Conservation (phyloP, 2,113 vertebrate species). For the Collichthys lucidus region DNA sequence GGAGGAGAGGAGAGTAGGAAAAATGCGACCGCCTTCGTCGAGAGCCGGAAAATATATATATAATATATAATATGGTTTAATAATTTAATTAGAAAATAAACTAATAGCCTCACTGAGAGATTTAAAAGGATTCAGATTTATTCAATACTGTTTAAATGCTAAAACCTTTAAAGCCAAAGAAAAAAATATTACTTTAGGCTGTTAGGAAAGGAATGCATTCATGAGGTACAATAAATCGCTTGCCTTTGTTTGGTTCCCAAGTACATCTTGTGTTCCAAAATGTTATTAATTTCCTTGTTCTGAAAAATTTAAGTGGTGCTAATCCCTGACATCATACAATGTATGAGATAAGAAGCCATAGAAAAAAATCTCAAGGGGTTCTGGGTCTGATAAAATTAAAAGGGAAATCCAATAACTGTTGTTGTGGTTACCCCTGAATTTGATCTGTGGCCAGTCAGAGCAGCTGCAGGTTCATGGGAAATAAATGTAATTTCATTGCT, state of each 20-base stretch:
- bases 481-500: conserved; percentile 44
- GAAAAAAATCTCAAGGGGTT: conserved; percentile 27
- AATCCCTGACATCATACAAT: conserved; percentile 15
- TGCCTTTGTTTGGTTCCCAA: neutral
- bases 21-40: too few relatives aligned
- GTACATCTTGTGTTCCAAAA: neutral
- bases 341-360: conserved; percentile 30
- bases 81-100: neutral
- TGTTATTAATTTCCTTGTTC: neutral
- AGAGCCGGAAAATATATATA: too few relatives aligned
- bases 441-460: conserved; percentile 52
- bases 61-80: too few relatives aligned
- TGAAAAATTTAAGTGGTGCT: neutral
- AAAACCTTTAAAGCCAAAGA: neutral
- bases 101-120: neutral
- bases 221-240: neutral
- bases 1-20: too few relatives aligned
- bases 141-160: neutral
- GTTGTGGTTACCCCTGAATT: conserved; percentile 52
- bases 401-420: conserved; percentile 63
- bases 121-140: neutral
- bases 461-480: conserved; percentile 35
- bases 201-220: neutral
- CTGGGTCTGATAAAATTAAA: conserved; percentile 45
- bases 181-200: neutral